Conservation (phyloP, 2,888 invertebrate species). For the Pollenia labialis region DNA sequence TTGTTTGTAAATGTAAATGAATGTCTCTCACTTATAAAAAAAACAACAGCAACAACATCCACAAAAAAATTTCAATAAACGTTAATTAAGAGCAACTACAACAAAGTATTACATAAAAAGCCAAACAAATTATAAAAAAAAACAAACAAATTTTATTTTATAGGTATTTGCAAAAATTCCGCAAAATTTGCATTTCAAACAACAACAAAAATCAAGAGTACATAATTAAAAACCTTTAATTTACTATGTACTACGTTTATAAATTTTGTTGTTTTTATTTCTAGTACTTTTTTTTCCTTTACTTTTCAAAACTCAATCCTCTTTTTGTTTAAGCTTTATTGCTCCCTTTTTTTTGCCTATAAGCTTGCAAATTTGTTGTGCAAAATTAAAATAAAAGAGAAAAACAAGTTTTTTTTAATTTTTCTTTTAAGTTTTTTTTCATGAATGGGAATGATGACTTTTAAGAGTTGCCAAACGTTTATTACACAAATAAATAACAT, state of each 20-base stretch:
- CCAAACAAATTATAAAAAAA: conserved; percentile 22
- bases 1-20: conserved; percentile 25
- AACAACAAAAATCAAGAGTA: not conserved
- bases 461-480: conserved; percentile 44
- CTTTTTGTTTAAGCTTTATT: not conserved
- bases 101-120: conserved; percentile 67
- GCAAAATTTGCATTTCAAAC: conserved; percentile 4
- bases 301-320: not conserved
- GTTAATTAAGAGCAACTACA: conserved; percentile 25
- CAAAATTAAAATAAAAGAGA: not conserved
- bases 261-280: not conserved
- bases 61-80: conserved; percentile 41
- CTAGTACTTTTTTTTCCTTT: not conserved
- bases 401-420: conserved; percentile 12
- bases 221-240: too few species aligned
- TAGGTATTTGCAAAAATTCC: conserved; percentile 8
- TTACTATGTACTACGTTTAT: too few species aligned
- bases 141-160: not conserved
- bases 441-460: conserved; percentile 1
- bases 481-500: too few species aligned
- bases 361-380: not conserved
- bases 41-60: conserved; percentile 14
- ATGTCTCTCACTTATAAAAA: conserved; percentile 36
- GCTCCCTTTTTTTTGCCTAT: not conserved
- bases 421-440: conserved; percentile 5